Percentiles rank a stretch among this genome's conserved stretches.
phyloP scores from a whole-genome alignment of 2,888 invertebrate genomes.

The Gnatocerus cornutus region DNA sequence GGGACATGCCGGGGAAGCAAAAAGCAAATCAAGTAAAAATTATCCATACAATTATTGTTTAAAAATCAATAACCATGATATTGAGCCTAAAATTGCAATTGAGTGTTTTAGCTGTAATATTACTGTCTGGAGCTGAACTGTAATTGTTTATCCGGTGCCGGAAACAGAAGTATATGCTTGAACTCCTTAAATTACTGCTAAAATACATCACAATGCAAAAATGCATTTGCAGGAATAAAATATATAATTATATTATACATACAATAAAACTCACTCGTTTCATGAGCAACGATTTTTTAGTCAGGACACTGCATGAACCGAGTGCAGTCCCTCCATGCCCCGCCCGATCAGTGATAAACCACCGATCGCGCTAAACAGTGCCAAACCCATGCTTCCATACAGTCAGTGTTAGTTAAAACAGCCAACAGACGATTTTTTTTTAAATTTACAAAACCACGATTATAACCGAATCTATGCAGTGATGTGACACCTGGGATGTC shows the following conservation, averaged over 20 bases:
- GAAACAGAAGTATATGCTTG: slow-evolving; percentile 70
- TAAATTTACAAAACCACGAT: slow-evolving; percentile 53
- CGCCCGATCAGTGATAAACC: slow-evolving; percentile 55
- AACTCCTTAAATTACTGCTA: slow-evolving; percentile 72
- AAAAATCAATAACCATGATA: slow-evolving; percentile 49
- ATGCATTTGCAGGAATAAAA: slow-evolving; percentile 87
- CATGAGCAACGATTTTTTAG: slow-evolving; percentile 64
- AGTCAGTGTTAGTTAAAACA: slow-evolving; percentile 52
- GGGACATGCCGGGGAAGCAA: slow-evolving; percentile 66
- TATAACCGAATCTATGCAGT: slow-evolving; percentile 60
- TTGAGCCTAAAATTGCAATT: slow-evolving; percentile 66
- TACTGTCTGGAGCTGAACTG: slow-evolving; percentile 61
- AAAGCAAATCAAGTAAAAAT: slow-evolving; percentile 60
- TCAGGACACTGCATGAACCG: slow-evolving; percentile 65
- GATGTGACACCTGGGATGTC: slow-evolving; percentile 67
- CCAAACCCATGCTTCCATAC: slow-evolving; percentile 65
- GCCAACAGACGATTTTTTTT: slow-evolving; percentile 53
- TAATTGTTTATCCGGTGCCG: slow-evolving; percentile 54
- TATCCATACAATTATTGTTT: slow-evolving; percentile 48
- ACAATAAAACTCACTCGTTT: slow-evolving; percentile 68
- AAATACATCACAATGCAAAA: slow-evolving; percentile 81
- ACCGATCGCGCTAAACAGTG: slow-evolving; percentile 61
- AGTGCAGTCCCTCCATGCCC: slow-evolving; percentile 67
- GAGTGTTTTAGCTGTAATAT: slow-evolving; percentile 69
- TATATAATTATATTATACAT: slow-evolving; percentile 78